Evolutionary conservation across 1,140 invertebrate genomes (phyloP).

Genomic region (Hydropsyche tenuis): DNA sequence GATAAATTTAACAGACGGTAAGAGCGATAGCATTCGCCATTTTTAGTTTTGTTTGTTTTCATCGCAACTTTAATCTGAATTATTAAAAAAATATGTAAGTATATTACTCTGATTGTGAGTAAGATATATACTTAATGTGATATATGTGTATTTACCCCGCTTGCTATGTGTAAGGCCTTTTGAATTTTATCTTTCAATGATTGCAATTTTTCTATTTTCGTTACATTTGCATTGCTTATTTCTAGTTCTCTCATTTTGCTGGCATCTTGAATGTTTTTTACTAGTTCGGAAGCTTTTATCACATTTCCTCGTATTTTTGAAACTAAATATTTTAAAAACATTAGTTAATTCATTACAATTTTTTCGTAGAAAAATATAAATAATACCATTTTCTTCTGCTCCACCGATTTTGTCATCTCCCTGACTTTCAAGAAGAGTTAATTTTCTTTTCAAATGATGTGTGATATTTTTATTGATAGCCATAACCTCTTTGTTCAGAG

Average conservation of each 20-base stretch:
- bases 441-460: conserved; percentile 58
- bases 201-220: conserved; percentile 67
- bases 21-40: conserved; percentile 74
- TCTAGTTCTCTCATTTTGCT: conserved; percentile 64
- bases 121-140: background rate
- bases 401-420: conserved; percentile 58
- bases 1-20: conserved; percentile 70
- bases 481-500: conserved; percentile 62
- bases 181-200: conserved; percentile 76
- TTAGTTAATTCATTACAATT: too few relatives aligned
- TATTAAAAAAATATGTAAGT: conserved; percentile 27
- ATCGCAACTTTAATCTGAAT: conserved; percentile 82
- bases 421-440: conserved; percentile 57
- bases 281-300: conserved; percentile 62
- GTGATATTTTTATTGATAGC: conserved; percentile 58
- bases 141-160: conserved; percentile 66
- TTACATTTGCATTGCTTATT: conserved; percentile 68
- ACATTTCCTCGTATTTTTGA: conserved; percentile 67
- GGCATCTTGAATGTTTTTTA: conserved; percentile 63
- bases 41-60: conserved; percentile 65
- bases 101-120: background rate
- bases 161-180: conserved; percentile 80
- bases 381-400: conserved; percentile 57
- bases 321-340: conserved; percentile 53
- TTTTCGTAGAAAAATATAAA: too few relatives aligned